Conservation (phyloP, 2,113 vertebrate genomes). For the Athene noctua region DNA sequence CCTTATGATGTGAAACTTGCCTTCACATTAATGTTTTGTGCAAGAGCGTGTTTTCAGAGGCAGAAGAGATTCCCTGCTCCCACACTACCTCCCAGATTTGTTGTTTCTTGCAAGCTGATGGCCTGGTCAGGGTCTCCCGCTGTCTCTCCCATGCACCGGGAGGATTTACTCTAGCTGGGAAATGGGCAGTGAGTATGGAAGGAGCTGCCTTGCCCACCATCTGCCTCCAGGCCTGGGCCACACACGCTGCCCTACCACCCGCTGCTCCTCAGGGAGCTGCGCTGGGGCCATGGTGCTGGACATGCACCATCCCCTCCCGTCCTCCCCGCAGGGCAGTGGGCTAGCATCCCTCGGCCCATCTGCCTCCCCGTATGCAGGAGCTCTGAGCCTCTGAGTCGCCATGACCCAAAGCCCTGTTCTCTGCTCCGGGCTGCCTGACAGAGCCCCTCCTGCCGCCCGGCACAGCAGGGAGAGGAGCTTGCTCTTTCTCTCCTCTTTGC, state of each 20-base stretch:
- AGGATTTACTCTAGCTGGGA: neutral
- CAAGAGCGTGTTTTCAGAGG: neutral
- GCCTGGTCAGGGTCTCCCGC: neutral
- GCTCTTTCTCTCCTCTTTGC: neutral
- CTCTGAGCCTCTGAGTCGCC: neutral
- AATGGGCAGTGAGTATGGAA: accelerated
- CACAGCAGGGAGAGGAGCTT: accelerated
- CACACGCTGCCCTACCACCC: accelerated
- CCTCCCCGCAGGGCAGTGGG: neutral
- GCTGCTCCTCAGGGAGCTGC: neutral
- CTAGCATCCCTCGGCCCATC: neutral
- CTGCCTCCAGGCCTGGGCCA: neutral
- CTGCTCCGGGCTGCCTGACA: neutral
- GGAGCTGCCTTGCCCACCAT: neutral
- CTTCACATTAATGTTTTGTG: neutral
- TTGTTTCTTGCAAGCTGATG: neutral
- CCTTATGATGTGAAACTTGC: neutral
- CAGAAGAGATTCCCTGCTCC: neutral
- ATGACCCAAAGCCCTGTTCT: neutral
- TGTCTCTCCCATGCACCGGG: accelerated
- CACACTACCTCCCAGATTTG: neutral
- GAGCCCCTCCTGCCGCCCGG: too few relatives aligned
- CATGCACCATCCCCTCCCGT: accelerated
- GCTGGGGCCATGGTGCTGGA: neutral
- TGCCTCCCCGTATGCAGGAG: neutral